These are phyloP conservation scores for Delphinapterus leucas DNA, from an alignment of 2,113 vertebrate species.

Conservation along the genomic window DNA sequence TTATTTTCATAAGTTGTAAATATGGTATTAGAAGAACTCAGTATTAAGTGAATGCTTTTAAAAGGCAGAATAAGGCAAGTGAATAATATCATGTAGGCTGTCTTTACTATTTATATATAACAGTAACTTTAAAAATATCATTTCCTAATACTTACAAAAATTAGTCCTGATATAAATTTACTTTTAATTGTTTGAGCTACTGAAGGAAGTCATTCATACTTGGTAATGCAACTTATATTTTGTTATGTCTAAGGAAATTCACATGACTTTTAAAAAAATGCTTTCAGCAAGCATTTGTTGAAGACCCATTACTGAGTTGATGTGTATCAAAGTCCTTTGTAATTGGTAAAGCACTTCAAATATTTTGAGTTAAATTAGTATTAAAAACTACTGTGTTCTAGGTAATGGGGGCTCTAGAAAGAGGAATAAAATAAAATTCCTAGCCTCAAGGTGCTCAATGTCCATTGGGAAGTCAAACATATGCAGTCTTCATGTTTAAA, in stretches of 20 bases:
- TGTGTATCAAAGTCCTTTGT: neutral
- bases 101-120: neutral
- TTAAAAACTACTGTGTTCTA: neutral
- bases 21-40: neutral
- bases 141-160: neutral
- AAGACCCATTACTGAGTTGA: neutral
- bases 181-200: neutral
- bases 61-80: neutral
- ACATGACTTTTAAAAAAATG: constrained; percentile 2
- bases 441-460: neutral
- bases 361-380: neutral
- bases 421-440: neutral
- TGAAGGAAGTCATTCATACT: constrained; percentile 8
- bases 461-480: neutral
- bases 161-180: constrained; percentile 8
- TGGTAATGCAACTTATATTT: constrained; percentile 19
- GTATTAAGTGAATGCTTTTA: constrained; percentile 23
- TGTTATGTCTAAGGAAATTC: neutral
- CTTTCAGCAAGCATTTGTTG: neutral
- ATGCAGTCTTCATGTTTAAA: neutral
- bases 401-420: neutral
- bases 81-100: neutral
- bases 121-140: neutral
- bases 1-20: constrained; percentile 35
- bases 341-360: constrained; percentile 21